Evolutionary conservation across 2,113 vertebrate genomes (phyloP).

Genomic region (Bujurquina vittata): DNA sequence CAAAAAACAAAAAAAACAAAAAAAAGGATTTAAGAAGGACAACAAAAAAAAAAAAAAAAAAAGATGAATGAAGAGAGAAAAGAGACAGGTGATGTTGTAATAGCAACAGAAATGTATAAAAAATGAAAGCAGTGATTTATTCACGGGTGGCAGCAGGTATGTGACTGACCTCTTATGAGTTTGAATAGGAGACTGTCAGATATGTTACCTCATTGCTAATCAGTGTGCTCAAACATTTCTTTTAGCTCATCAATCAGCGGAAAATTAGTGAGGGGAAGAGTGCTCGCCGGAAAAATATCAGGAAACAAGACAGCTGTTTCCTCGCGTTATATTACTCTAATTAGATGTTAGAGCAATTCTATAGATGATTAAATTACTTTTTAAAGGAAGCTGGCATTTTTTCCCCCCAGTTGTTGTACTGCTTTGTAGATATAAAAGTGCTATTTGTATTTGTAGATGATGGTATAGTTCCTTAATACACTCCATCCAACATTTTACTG

Average conservation of each 20-base stretch:
- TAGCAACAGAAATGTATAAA: too few species aligned
- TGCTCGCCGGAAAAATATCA: background rate
- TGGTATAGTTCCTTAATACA: background rate
- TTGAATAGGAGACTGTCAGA: background rate
- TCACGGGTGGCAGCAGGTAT: background rate
- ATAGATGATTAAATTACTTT: background rate
- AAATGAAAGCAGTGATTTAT: background rate
- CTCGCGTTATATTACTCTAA: background rate
- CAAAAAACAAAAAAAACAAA: too few species aligned
- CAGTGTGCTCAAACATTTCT: background rate
- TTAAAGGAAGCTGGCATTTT: background rate
- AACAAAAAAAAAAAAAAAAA: background rate
- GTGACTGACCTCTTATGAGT: background rate
- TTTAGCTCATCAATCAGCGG: background rate
- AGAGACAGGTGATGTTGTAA: background rate
- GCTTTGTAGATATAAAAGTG: background rate
- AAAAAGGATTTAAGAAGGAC: too few species aligned
- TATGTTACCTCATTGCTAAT: background rate
- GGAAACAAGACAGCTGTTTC: background rate
- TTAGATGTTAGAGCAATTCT: background rate
- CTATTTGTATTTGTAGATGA: background rate
- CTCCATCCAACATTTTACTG: background rate
- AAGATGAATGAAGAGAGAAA: background rate
- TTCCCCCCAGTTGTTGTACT: background rate
- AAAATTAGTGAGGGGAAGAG: background rate